Evolutionary conservation across 1,140 invertebrate species (phyloP).

Genomic region (Helicoverpa zea): DNA sequence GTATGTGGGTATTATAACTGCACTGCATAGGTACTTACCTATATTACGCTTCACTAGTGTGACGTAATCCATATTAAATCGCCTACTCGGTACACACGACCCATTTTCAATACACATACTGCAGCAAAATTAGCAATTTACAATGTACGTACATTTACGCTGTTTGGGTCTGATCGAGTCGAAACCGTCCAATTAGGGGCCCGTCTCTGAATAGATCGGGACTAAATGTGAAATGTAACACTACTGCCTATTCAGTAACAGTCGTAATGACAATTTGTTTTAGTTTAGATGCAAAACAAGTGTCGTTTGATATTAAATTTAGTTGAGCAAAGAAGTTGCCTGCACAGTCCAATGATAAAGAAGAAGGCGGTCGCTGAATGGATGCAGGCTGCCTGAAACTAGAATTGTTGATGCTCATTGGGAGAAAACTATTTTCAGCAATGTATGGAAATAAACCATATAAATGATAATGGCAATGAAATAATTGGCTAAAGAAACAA

Average conservation of each 20-base stretch:
- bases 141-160: conserved; percentile 19
- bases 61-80: background rate
- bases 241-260: conserved; percentile 6
- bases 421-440: too few species aligned
- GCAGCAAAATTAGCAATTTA: conserved; percentile 35
- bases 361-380: too few species aligned
- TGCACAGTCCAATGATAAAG: too few species aligned
- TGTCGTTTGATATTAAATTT: too few species aligned
- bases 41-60: background rate
- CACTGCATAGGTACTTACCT: background rate
- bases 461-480: too few species aligned
- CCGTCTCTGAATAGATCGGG: conserved; percentile 11
- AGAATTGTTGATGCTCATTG: too few species aligned
- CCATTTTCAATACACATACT: conserved; percentile 32
- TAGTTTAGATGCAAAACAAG: background rate
- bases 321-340: too few species aligned
- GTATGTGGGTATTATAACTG: background rate
- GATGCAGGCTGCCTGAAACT: too few species aligned
- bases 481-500: too few species aligned
- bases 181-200: conserved; percentile 17
- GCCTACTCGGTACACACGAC: background rate
- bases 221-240: conserved; percentile 30
- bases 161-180: conserved; percentile 22
- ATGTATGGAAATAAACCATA: too few species aligned
- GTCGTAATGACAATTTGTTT: conserved; percentile 1